These are phyloP conservation scores for Leptopilina myrica DNA, from an alignment of 2,888 invertebrate species.

Conservation along the genomic window DNA sequence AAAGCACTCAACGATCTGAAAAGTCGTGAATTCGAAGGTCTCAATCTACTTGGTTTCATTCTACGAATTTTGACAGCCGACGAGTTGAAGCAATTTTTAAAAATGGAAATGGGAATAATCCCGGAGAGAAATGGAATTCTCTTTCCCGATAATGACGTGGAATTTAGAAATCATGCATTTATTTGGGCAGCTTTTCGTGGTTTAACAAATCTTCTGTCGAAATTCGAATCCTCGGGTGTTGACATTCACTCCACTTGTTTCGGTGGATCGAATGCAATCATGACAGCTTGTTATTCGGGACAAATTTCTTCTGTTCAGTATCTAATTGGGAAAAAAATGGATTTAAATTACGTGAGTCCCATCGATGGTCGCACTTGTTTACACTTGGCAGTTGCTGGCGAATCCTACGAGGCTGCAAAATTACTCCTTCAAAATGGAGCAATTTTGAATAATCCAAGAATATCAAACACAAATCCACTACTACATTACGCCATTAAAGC, in stretches of 20 bases:
- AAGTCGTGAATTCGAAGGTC: conserved; percentile 61
- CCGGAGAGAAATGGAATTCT: conserved; percentile 51
- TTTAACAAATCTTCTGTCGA: conserved; percentile 82
- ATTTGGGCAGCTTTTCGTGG: conserved; percentile 89
- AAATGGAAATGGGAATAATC: conserved; percentile 66
- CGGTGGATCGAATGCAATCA: conserved; percentile 85
- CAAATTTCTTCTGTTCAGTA: conserved; percentile 84
- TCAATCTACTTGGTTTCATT: conserved; percentile 65
- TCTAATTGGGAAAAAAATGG: conserved; percentile 83
- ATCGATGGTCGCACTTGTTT: conserved; percentile 73
- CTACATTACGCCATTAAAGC: conserved; percentile 77
- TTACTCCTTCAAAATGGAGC: conserved; percentile 75
- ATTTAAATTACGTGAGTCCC: conserved; percentile 79
- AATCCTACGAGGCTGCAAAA: conserved; percentile 74
- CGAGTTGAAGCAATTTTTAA: conserved; percentile 68
- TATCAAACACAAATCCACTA: conserved; percentile 74
- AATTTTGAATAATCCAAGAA: conserved; percentile 63
- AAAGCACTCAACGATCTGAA: conserved; percentile 68
- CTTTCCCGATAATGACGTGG: conserved; percentile 52
- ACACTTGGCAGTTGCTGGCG: conserved; percentile 78
- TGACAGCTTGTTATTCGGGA: conserved; percentile 87
- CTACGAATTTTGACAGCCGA: conserved; percentile 66
- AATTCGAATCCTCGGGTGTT: conserved; percentile 83
- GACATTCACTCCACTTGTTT: conserved; percentile 84
- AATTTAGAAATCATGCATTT: conserved; percentile 81